These are phyloP conservation scores for Rapana venosa DNA, from an alignment of 2,888 invertebrate genomes.

Conservation along the genomic window DNA sequence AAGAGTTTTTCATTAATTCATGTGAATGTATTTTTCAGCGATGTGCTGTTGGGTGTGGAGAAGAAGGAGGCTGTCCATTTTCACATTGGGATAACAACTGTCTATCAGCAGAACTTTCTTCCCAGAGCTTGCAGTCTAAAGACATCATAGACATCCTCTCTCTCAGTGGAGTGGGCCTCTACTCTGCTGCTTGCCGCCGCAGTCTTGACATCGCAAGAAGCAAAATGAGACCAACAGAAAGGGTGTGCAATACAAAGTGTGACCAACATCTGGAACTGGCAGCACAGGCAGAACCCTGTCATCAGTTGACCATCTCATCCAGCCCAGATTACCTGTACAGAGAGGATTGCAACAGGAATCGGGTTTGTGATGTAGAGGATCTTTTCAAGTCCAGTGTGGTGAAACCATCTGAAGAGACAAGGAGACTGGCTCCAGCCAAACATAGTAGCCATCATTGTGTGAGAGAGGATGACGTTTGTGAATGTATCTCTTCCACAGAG, in stretches of 20 bases:
- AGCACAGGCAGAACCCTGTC: not conserved
- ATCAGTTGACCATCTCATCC: conserved; percentile 18
- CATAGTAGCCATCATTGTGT: not conserved
- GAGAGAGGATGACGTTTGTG: not conserved
- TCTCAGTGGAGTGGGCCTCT: conserved; percentile 37
- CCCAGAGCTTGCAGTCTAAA: not conserved
- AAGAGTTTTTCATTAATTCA: not conserved
- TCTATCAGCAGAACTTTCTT: conserved; percentile 41
- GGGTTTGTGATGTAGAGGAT: not conserved
- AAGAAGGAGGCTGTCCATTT: conserved; percentile 68
- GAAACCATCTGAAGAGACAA: not conserved
- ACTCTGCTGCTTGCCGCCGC: conserved; percentile 49
- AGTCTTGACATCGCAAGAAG: conserved; percentile 13
- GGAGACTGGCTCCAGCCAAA: not conserved
- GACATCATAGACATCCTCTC: conserved; percentile 42
- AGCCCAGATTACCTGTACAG: not conserved
- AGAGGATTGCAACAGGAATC: not conserved
- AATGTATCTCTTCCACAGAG: not conserved
- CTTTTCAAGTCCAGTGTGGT: not conserved
- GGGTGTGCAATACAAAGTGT: too few species aligned
- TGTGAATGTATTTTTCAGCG: conserved; percentile 43
- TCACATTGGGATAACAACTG: conserved; percentile 59
- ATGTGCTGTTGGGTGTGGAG: conserved; percentile 48
- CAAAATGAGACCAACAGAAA: not conserved
- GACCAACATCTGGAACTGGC: not conserved